phyloP scores from a whole-genome alignment of 2,113 vertebrate species.

The Cinclus cinclus region DNA sequence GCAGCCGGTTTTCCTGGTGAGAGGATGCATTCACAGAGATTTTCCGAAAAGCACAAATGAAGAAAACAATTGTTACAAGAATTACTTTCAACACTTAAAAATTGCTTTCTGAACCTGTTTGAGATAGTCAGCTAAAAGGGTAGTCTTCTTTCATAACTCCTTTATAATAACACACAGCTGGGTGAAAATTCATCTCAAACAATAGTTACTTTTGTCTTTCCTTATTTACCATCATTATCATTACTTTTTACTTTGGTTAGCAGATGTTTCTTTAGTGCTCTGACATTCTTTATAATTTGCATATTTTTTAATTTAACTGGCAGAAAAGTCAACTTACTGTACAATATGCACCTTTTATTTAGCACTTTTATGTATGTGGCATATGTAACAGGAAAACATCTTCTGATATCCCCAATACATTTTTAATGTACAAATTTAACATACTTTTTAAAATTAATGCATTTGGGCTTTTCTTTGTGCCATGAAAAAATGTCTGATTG shows the following conservation, averaged over 20 bases:
- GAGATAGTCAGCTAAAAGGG: neutral
- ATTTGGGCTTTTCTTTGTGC: constrained; percentile 33
- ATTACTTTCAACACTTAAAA: neutral
- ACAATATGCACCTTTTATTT: constrained; percentile 40
- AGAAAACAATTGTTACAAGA: neutral
- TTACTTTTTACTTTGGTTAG: constrained; percentile 73
- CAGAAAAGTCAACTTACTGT: constrained; percentile 38
- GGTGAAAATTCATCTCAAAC: constrained; percentile 59
- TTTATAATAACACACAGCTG: constrained; percentile 50
- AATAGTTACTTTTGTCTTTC: constrained; percentile 66
- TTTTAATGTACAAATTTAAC: constrained; percentile 22
- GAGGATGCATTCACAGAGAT: neutral
- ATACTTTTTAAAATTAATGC: constrained; percentile 20
- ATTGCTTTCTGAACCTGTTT: constrained; percentile 3
- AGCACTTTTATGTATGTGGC: neutral
- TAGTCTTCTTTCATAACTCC: constrained; percentile 16
- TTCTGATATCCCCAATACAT: neutral
- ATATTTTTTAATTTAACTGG: constrained; percentile 74
- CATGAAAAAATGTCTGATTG: constrained; percentile 15
- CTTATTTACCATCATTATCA: constrained; percentile 69
- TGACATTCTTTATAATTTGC: constrained; percentile 76
- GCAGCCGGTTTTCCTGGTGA: neutral
- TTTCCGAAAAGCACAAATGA: neutral
- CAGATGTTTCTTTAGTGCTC: constrained; percentile 77
- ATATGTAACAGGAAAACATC: neutral